phyloP scores from a whole-genome alignment of 2,888 invertebrate species.

The Chrysolina oricalcia region DNA sequence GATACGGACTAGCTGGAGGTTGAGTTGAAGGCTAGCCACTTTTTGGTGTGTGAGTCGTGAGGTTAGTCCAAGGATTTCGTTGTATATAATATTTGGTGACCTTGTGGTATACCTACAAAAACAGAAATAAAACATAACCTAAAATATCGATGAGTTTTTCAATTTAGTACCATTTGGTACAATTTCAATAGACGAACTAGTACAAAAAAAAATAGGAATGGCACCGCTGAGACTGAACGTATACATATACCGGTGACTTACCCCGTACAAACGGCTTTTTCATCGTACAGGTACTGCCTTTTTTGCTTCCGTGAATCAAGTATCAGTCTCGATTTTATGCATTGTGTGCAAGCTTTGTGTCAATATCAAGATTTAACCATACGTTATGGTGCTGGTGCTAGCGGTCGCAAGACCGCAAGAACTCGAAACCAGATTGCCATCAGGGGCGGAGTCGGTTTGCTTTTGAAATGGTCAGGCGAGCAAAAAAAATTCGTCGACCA shows the following conservation, averaged over 20 bases:
- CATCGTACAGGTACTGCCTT: not conserved
- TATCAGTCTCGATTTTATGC: constrained; percentile 17
- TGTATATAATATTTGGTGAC: too few species aligned
- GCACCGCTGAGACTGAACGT: not conserved
- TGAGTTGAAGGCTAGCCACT: too few species aligned
- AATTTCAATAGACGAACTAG: too few species aligned
- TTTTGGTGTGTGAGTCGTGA: too few species aligned
- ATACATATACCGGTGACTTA: not conserved
- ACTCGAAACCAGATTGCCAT: constrained; percentile 19
- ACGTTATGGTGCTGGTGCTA: constrained; percentile 20
- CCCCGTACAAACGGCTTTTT: not conserved
- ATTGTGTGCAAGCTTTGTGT: constrained; percentile 6
- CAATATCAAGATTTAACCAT: constrained; percentile 15
- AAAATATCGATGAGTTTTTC: too few species aligned
- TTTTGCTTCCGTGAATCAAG: constrained; percentile 10
- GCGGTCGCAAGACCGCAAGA: constrained; percentile 10
- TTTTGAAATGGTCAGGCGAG: not conserved
- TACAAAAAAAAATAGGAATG: too few species aligned
- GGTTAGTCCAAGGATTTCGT: too few species aligned
- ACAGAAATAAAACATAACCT: too few species aligned
- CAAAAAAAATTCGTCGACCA: not conserved
- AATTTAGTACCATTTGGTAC: too few species aligned
- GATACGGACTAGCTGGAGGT: too few species aligned
- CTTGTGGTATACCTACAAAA: too few species aligned
- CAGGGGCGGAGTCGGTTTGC: constrained; percentile 21